Percentiles rank a stretch among this genome's conserved stretches.
Evolutionary conservation across 2,797 vertebrate species (phyloP).

Genomic region (Channallabes apus): DNA sequence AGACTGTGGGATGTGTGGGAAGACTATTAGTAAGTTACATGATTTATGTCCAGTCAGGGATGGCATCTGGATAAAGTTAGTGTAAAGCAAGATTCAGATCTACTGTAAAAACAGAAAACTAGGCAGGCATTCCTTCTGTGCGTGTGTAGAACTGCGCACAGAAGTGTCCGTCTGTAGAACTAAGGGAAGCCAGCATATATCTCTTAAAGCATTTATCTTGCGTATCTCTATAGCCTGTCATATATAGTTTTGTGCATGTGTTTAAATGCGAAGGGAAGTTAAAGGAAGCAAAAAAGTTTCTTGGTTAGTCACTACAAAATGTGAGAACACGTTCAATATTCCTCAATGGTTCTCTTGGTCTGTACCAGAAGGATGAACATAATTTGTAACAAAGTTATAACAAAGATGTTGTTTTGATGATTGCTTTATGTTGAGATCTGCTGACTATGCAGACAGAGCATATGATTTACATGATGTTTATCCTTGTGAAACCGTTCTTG

Average conservation of each 20-base stretch:
- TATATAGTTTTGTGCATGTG: background rate
- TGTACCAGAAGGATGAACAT: background rate
- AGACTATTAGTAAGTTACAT: constrained; percentile 45
- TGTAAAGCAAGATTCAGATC: constrained; percentile 56
- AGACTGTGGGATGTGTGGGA: constrained; percentile 16
- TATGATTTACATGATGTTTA: background rate
- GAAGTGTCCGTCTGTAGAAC: background rate
- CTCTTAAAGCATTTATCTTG: constrained; percentile 3
- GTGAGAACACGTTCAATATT: background rate
- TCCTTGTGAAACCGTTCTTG: background rate
- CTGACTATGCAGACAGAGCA: background rate
- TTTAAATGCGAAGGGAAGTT: background rate
- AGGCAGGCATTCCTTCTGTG: constrained; percentile 29
- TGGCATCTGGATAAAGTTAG: constrained; percentile 57
- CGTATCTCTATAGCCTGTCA: constrained; percentile 19
- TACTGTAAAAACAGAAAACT: constrained; percentile 55
- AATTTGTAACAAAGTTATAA: background rate
- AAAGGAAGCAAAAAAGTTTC: background rate
- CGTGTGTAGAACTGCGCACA: background rate
- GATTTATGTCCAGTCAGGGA: constrained; percentile 50
- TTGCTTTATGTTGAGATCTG: background rate
- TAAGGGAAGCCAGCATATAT: constrained; percentile 23
- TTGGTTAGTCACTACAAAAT: background rate
- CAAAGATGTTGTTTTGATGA: background rate
- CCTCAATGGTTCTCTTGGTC: background rate